Conservation (phyloP, 2,888 invertebrate species). For the Loripinus fragilis region DNA sequence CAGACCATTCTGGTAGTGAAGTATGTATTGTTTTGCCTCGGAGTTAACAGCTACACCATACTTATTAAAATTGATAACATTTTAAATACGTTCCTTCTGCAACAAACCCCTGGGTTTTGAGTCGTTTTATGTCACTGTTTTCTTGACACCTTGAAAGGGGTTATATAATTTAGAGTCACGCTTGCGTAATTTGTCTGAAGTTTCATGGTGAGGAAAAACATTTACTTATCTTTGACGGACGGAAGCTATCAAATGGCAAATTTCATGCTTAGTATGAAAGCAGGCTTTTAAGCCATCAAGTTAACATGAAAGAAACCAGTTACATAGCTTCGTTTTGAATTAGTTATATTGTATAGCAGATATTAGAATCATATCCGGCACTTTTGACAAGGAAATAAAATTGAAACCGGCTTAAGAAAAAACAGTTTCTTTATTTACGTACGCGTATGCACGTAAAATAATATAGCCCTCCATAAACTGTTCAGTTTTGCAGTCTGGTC, state of each 20-base stretch:
- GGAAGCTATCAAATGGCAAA: conserved; percentile 12
- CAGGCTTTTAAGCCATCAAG: conserved; percentile 18
- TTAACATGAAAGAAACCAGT: conserved; percentile 14
- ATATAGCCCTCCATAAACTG: no score
- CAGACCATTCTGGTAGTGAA: no score
- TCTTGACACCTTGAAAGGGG: not conserved
- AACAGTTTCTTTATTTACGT: no score
- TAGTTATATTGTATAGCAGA: not conserved
- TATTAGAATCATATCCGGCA: conserved; percentile 8
- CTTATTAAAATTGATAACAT: no score
- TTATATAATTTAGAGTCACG: not conserved
- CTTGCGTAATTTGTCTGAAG: not conserved
- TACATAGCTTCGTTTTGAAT: not conserved
- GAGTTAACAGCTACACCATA: no score
- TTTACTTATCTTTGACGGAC: conserved; percentile 21
- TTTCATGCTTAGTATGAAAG: conserved; percentile 4
- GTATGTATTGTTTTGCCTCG: no score
- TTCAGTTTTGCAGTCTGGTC: no score
- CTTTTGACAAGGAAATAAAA: not conserved
- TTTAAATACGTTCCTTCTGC: no score
- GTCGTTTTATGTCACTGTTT: no score
- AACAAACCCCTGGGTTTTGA: no score
- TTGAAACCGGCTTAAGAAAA: no score
- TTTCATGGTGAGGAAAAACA: conserved; percentile 5
- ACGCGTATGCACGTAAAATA: no score